Base-by-base conservation (phyloP, 2,888 invertebrate genomes). In the Nymphalis urticae region DNA sequence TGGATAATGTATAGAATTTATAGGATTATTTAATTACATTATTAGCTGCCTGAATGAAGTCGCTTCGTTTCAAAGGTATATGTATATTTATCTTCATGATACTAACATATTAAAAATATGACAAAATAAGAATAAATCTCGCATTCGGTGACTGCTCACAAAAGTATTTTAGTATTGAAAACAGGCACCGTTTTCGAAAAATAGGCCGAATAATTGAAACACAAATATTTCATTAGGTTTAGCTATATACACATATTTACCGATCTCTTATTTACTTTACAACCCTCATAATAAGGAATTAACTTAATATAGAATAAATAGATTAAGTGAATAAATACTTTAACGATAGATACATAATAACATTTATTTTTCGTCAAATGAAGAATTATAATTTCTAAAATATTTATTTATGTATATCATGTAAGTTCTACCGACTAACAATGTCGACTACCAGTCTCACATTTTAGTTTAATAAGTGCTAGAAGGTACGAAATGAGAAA, bases 361-460 rank as follows among this genome's bases (percentile, higher is more conserved):
- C 81, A 85, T 85, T 82, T 77, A 84, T 80, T 80, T 85, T 86
- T 86, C 80, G 85, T 85, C 83, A 89, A 90, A 92, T 85, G 80
- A 90, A 89, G 85, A 82, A 83, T 82, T 85, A 85, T 84, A 79
- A 78, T 84, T 79, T 85, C 88, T 90, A 89, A 88, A 90, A 86
- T 87, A 86, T 86, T 85, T 86, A 86, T 86, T 85, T 84, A 88
- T 89, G 85, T 89, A 89, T 89, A 75, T 70, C 72, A 77, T 76
- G 76, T 77, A 90, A 85, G 85, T 84, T 85, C 90, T 92, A 92
- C 86, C 82, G 87, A 87, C 91, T 92, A 92, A 89, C 85, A 92
- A 91, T 91, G 91, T 90, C 84, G 92, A 91, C 92, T 92, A 92
- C 92, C 92, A 92, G 92, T 92, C 92, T 92, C 92, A 92, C 91